Base-by-base conservation (phyloP, 30 jellyfish, hydroid and myxozoan species). In the Mastigias papua region DNA sequence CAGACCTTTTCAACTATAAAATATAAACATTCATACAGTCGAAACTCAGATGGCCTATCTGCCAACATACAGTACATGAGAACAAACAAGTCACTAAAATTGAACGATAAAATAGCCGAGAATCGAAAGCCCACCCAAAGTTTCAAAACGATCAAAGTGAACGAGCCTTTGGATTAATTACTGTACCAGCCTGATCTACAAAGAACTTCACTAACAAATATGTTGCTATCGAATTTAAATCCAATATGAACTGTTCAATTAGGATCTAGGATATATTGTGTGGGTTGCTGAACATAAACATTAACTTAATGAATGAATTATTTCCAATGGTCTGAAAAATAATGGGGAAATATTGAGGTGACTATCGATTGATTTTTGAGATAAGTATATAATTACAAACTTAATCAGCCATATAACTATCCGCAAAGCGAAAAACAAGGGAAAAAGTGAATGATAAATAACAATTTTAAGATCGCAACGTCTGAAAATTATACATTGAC, bases 311-410 rank as follows among this genome's bases (percentile, higher is more conserved):
- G 21, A 72, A 72, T 35, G 83, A 32, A 72, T 72, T 35, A 25
- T 72, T 35, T 68, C 69, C 17, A 15, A 27, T 72, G 83, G 83
- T 72, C 35, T 33, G 21, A 37, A 22, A 32, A 1, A 48, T 34
- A 72, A 72, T 72, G 68, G 34, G 42, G 25, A 72, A 72, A 35
- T 34, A 72, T 72, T 72, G 34, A 34, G 68, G 46, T 42, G 83
- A 34, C 83, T 21, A 72, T 8, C 46, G 42, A 72, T 72, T 68
- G 26, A 34, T 42, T 35, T 68, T 1, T 26, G 63, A 72, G 42
- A 27, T 34, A 22, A 72, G 69, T 49, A 15, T 34, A 9, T 35
- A 72, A 72, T 29, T 23, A 72, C 6, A 15, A 15, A 37, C 35
- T 27, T 23, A 72, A 33, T 49, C 69, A 20, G 20, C 68, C 83